phyloP scores from a whole-genome alignment of 2,888 invertebrate genomes.

The Eristalis pertinax region DNA sequence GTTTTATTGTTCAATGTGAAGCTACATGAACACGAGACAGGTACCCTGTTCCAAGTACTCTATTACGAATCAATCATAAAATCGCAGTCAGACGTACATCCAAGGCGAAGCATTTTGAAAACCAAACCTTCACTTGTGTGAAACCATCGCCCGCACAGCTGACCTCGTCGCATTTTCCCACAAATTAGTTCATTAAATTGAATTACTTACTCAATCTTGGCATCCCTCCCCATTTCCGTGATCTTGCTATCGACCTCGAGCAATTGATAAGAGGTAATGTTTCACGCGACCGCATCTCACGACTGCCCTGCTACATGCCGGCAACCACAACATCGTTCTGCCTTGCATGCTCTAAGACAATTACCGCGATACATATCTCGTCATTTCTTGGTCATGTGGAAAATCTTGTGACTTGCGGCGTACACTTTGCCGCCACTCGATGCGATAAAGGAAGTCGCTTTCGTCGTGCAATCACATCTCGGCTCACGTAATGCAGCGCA shows the following conservation, averaged over 20 bases:
- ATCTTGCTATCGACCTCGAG: background rate
- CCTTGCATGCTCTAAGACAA: constrained; percentile 47
- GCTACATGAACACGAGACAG: background rate
- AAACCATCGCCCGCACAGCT: background rate
- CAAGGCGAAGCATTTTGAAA: background rate
- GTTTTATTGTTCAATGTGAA: no score
- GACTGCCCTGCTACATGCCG: background rate
- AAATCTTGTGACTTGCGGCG: background rate
- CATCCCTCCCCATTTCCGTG: background rate
- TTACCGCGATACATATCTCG: constrained; percentile 53
- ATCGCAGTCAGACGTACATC: background rate
- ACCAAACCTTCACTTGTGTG: background rate
- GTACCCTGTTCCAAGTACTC: no score
- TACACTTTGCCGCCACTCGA: background rate
- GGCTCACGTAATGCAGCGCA: background rate
- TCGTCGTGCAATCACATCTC: background rate
- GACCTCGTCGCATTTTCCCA: constrained; percentile 22
- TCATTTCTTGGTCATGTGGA: constrained; percentile 1
- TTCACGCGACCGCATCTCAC: constrained; percentile 28
- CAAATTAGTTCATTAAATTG: constrained; percentile 30
- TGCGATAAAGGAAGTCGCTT: background rate
- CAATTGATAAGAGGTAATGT: constrained; percentile 27
- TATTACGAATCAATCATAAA: no score
- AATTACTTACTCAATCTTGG: constrained; percentile 33
- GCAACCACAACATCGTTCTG: background rate